Base-by-base conservation (phyloP, 2,888 invertebrate genomes). In the Drosophila longiperda region DNA sequence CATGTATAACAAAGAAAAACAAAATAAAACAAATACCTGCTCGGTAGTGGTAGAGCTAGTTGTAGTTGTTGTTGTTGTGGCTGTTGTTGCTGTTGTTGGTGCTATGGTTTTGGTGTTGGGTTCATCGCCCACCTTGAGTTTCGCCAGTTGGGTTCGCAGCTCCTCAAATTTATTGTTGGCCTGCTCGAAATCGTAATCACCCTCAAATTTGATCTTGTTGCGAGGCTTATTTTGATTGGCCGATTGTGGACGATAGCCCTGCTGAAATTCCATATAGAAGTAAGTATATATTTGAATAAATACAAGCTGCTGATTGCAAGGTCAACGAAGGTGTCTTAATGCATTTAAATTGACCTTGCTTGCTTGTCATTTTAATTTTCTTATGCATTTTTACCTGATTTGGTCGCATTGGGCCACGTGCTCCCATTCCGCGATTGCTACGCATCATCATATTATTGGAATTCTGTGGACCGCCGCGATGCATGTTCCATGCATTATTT, bases 141-240 rank as follows among this genome's bases (percentile, higher is more conserved):
- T 98, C 67, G 97, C 96, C 73, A 99, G 94, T 92, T 98, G 97
- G 89, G 94, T 96, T 87, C 96, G 96, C 68, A 99, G 94, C 93
- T 99, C 98, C 91, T 99, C 98, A 93, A 99, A 99, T 94, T 99
- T 96, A 48, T 97, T 98, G 93, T 99, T 99, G 69, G 99, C 99
- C 93, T 98, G 97, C 93, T 99, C 99, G 92, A 99, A 99, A 93
- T 99, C 99, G 92, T 98, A 99, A 92, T 99, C 99, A 86, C 96
- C 97, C 82, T 98, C 98, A 93, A 99, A 99, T 93, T 98, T 98
- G 80, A 98, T 95, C 17, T 94, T 87, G 93, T 92, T 94, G 42
- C 92, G 91, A 57, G 89, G 87, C 93, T 94, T 69, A 93, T 94
- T 83, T 80, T 92, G 92, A 80, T 94, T 95, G 50, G 79, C 94